Evolutionary conservation across 2,113 vertebrate genomes (phyloP).

Genomic region (Probosciger aterrimus): DNA sequence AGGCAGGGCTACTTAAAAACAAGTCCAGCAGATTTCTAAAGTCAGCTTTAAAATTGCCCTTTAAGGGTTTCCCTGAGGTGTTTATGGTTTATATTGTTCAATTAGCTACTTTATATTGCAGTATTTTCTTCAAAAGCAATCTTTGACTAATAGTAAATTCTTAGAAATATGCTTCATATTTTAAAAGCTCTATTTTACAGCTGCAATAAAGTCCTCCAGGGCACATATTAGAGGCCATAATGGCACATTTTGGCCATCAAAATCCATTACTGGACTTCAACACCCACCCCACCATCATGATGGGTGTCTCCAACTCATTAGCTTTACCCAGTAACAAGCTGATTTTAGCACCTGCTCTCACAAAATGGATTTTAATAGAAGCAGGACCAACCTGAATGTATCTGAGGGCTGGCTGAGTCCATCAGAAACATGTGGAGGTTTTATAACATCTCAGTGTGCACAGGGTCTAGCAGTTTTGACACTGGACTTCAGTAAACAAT

Average conservation of each 20-base stretch:
- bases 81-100: constrained; percentile 29
- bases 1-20: background rate
- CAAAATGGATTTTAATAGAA: background rate
- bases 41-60: constrained; percentile 1
- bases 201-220: background rate
- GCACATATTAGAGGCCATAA: background rate
- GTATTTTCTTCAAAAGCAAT: constrained; percentile 41
- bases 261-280: background rate
- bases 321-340: background rate
- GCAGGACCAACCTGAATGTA: background rate
- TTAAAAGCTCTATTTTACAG: background rate
- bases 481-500: background rate
- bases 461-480: background rate
- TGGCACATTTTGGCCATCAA: background rate
- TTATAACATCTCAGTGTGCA: background rate
- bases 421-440: background rate
- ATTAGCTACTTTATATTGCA: constrained; percentile 38
- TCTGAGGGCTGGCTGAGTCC: background rate
- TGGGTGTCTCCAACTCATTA: background rate
- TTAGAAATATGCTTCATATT: background rate
- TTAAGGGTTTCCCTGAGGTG: constrained; percentile 25
- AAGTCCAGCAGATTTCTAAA: background rate
- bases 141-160: constrained; percentile 9
- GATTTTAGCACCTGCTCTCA: background rate
- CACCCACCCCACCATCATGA: background rate